Base-by-base conservation (phyloP, 2,113 vertebrate species). In the Arenaria interpres region DNA sequence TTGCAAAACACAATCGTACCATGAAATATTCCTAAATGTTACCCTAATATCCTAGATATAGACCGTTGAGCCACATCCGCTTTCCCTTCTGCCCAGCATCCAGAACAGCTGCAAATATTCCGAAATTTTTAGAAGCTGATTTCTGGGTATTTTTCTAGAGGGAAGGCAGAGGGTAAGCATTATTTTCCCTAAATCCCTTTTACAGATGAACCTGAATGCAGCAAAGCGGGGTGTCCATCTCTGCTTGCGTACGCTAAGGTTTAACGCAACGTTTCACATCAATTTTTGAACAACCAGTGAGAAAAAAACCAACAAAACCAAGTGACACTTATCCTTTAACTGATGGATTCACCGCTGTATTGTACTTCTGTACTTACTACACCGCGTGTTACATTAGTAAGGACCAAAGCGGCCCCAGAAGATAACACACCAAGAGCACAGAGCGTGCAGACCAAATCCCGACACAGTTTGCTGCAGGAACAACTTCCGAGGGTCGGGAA, bases 351-450 rank as follows among this genome's bases (percentile, higher is more conserved):
- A 54, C 5, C 41, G 33, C 43, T 20, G 21, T 2, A 19, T 37
- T 23, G 11, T 7, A 39, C 24, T 27, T 51, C 78, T 71, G 21
- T 2, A 39, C 37, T 71, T 46, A 19, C 53, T 18, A 28, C 3
- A 20, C 13, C 28, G 19, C 30, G 16, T 0, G 1, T 25, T 25
- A 12, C 14, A 19, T 7, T 16, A 7, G 0, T 37, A 63, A 67
- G 77, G 6, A 48, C 33, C 18, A 67, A 30, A 62, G 18, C 46
- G 57, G 63, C 50, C 74, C 32, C 24, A 68, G 57, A 59, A 81
- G 51, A 25, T 16, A 53, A 28, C 20, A 12, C 0, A 12, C 35
- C 80, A 81, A 62, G 77, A 74, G 93, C 77, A 84, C 54, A 33
- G 73, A 53, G n/a, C 35, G 5, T 7, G n/a, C 57, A 17, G 33